Evolutionary conservation across 2,113 vertebrate genomes (phyloP), one percentile per base, ranked within the genome.

Genomic region (Dasyurus viverrinus): DNA sequence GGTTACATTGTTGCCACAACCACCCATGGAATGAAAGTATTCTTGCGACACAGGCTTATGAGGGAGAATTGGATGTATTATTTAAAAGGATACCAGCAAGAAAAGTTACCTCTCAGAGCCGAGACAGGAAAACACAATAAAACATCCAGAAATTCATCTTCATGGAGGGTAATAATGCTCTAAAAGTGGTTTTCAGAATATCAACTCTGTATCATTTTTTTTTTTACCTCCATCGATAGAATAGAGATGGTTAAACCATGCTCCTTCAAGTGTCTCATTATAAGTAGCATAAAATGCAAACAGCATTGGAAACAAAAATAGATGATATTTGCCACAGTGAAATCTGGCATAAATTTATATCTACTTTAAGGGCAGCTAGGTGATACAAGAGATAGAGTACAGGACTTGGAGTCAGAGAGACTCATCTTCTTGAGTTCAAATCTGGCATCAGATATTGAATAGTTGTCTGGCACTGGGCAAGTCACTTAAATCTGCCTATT

Each of bases 131-230:
- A 90, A 91, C 42, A 94, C 47, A 90, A 42, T n/a, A 93, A 53
- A 36, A 92, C 36, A 95, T 55, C 92, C 22, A 46, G 57, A 95
- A 95, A 91, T 94, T 27, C 48, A 90, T 90, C 30, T 8, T 93
- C 90, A 91, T 46, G 27, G 48, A 42, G 16, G 48, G 47, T 54
- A 93, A 91, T 55, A 68, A 92, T 89, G 46, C 48, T 94, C 93
- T 92, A 89, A 95, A 94, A 84, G 26, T 84, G 89, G 52, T 89
- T 96, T 94, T 94, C 46, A 93, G 89, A 94, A 97, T 92, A 68
- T 94, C 92, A 95, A n/a, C 53, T 91, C 93, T 90, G 55, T 55
- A 95, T 94, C 48, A 94, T 89, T 97, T 52, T 52, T 52, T 52
- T 52, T 52, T 96, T 95, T 93, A 93, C 93, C 92, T 25, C 47